Evolutionary conservation across 2,113 vertebrate genomes (phyloP).

Genomic region (Canis aureus): DNA sequence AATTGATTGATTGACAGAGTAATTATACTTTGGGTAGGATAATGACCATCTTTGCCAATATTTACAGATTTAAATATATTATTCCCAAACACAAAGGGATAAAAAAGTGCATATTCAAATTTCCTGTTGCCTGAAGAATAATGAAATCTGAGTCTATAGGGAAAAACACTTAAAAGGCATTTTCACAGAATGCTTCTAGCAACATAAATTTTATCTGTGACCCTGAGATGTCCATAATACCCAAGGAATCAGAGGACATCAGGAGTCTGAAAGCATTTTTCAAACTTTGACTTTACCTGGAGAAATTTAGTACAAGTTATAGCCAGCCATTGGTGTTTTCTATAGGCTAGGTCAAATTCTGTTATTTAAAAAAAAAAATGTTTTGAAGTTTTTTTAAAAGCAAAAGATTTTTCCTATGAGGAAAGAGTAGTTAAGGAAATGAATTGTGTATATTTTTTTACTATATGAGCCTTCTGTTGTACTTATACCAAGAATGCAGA

Average conservation of each 20-base stretch:
- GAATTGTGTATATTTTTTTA: background rate
- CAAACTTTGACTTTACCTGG: background rate
- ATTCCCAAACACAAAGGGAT: background rate
- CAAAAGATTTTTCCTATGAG: background rate
- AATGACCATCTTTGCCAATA: background rate
- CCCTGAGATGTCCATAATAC: background rate
- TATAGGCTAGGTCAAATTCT: background rate
- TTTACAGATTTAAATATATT: constrained; percentile 47
- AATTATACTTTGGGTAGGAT: background rate
- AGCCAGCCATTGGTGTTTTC: background rate
- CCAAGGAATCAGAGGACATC: background rate
- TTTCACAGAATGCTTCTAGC: constrained; percentile 39
- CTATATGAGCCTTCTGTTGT: background rate
- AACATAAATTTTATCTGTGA: background rate
- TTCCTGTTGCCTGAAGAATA: background rate
- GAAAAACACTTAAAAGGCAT: background rate
- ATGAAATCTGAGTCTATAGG: background rate
- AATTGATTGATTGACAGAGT: background rate
- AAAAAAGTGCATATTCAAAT: background rate
- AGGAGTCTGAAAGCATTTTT: background rate
- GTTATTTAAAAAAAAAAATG: background rate
- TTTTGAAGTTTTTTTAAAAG: background rate
- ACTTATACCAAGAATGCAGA: background rate
- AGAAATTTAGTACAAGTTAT: background rate
- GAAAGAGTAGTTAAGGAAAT: background rate